Conservation (phyloP, 2,113 vertebrate genomes). For the Coptodon bakossiorum region DNA sequence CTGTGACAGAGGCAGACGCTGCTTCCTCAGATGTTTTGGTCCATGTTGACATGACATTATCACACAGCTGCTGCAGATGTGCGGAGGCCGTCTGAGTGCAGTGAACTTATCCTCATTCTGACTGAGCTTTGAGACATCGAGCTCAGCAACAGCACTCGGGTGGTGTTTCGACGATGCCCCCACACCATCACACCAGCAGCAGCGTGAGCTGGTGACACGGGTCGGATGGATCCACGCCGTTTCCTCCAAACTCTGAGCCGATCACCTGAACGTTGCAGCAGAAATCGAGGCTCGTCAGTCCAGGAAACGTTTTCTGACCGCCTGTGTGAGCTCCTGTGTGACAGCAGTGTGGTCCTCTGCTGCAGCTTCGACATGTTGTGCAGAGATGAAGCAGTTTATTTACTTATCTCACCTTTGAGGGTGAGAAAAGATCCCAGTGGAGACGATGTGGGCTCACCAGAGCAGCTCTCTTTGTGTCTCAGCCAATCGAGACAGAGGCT, state of each 20-base stretch:
- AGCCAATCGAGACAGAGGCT: not conserved
- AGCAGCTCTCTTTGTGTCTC: not conserved
- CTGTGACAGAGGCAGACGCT: not conserved
- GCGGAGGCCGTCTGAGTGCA: not conserved
- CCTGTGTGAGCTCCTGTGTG: not conserved
- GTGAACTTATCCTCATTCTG: not conserved
- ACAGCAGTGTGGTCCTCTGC: not conserved
- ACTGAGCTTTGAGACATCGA: not conserved
- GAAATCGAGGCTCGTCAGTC: not conserved
- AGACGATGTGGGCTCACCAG: not conserved
- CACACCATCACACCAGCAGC: rapidly evolving
- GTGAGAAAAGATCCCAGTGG: not conserved
- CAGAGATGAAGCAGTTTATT: not conserved
- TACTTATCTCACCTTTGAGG: not conserved
- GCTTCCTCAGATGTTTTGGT: not conserved
- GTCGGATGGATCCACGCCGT: not conserved
- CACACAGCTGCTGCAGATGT: not conserved
- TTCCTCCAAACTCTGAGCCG: not conserved
- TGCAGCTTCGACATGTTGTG: not conserved
- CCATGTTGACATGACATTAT: rapidly evolving
- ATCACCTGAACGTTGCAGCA: not conserved
- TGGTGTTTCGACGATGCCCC: not conserved
- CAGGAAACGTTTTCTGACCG: not conserved
- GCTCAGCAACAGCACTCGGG: not conserved
- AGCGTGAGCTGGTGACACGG: not conserved